Conservation (phyloP, 1,140 invertebrate species). For the Calephelis virginiensis region DNA sequence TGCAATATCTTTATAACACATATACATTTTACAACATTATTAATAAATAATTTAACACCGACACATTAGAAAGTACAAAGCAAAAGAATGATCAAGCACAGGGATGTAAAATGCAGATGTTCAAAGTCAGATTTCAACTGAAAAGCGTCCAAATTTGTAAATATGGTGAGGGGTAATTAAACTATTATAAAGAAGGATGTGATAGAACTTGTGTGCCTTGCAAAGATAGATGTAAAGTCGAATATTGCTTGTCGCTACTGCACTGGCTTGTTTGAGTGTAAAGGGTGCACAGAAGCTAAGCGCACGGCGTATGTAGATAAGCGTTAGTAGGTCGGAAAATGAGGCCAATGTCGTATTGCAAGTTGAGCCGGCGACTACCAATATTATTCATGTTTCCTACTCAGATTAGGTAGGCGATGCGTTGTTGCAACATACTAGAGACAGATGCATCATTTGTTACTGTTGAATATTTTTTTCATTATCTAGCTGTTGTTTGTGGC, state of each 20-base stretch:
- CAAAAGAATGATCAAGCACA: no score
- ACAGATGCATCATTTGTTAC: conserved; percentile 19
- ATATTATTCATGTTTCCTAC: conserved; percentile 65
- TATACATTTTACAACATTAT: no score
- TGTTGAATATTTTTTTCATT: no score
- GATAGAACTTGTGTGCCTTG: neutral
- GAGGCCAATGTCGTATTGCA: conserved; percentile 72
- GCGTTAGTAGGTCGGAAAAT: conserved; percentile 65
- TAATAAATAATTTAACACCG: no score
- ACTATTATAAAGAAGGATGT: no score
- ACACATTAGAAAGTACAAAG: no score
- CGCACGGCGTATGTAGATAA: conserved; percentile 43
- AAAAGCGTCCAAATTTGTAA: no score
- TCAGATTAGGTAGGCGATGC: conserved; percentile 38
- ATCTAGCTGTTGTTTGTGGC: no score
- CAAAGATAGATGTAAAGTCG: neutral
- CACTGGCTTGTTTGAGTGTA: conserved; percentile 32
- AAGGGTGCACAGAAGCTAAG: conserved; percentile 17
- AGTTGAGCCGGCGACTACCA: conserved; percentile 55
- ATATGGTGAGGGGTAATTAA: no score
- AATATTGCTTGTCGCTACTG: conserved; percentile 12
- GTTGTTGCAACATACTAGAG: conserved; percentile 34
- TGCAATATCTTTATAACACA: no score
- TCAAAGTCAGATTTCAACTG: no score
- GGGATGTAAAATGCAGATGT: no score